Conservation (phyloP, 2,888 invertebrate species). For the Megalurothrips usitatus region DNA sequence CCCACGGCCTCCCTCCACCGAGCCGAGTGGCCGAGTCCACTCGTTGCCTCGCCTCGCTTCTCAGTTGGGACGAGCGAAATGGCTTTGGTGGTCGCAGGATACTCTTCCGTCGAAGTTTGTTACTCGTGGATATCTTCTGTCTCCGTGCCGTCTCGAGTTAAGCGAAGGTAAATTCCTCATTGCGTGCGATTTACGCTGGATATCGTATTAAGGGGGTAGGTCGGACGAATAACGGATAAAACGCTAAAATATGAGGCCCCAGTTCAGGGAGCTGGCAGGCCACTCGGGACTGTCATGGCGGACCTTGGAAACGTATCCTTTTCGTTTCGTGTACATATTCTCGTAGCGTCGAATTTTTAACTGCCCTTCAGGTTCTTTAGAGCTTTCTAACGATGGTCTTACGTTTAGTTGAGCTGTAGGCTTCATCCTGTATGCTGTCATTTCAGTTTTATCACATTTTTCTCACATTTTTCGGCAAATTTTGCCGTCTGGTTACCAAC, state of each 20-base stretch:
- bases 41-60: not conserved
- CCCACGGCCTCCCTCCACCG: not conserved
- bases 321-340: not conserved
- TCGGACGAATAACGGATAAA: not conserved
- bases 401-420: not conserved
- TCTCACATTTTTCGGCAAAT: not conserved
- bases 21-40: not conserved
- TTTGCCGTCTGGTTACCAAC: not conserved
- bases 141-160: not conserved
- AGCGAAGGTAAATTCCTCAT: not conserved
- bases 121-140: not conserved
- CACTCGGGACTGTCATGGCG: not conserved
- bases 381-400: not conserved
- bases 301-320: not conserved
- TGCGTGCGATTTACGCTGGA: not conserved
- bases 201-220: not conserved
- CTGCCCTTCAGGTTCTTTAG: not conserved
- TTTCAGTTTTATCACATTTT: not conserved
- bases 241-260: not conserved
- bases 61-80: slow-evolving; percentile 20
- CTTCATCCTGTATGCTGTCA: not conserved
- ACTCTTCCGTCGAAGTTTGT: not conserved
- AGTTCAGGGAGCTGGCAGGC: not conserved
- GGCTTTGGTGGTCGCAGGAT: not conserved
- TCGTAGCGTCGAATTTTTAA: not conserved